Percentiles rank a stretch among this genome's conserved stretches.
Evolutionary conservation across 2,113 vertebrate genomes (phyloP).

Genomic region (Sula dactylatra): DNA sequence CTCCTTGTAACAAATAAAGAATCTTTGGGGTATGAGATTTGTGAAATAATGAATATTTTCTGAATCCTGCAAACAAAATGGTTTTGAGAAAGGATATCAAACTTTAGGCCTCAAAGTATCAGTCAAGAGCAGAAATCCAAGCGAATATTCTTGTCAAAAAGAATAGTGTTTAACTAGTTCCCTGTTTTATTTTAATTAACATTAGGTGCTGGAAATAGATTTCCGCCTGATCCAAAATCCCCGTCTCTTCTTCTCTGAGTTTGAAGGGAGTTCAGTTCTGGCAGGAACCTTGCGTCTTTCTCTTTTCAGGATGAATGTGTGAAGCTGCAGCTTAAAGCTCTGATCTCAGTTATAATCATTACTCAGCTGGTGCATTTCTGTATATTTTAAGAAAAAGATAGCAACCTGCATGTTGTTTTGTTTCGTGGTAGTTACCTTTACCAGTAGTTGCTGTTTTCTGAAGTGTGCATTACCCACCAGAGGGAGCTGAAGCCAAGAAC

Average conservation of each 20-base stretch:
- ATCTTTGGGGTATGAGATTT: not conserved
- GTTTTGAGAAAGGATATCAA: not conserved
- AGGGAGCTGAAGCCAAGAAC: conserved; percentile 24
- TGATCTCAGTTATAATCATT: not conserved
- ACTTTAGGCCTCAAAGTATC: not conserved
- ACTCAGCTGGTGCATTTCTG: not conserved
- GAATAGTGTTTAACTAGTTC: not conserved
- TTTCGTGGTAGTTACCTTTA: not conserved
- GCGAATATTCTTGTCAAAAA: not conserved
- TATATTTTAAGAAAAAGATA: not conserved
- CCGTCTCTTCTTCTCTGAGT: not conserved
- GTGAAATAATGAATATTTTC: not conserved
- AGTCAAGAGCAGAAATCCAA: not conserved
- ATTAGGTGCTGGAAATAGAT: not conserved
- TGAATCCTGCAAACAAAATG: not conserved
- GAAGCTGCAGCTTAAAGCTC: not conserved
- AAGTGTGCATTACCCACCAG: conserved; percentile 8
- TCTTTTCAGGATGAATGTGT: not conserved
- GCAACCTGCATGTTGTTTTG: not conserved
- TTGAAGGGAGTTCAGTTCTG: not conserved
- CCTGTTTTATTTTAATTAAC: not conserved
- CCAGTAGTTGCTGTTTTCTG: not conserved
- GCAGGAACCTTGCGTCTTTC: not conserved
- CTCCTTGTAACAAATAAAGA: not conserved
- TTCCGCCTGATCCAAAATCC: not conserved